Base-by-base conservation (phyloP, 2,888 invertebrate genomes). In the Pollenia labialis region DNA sequence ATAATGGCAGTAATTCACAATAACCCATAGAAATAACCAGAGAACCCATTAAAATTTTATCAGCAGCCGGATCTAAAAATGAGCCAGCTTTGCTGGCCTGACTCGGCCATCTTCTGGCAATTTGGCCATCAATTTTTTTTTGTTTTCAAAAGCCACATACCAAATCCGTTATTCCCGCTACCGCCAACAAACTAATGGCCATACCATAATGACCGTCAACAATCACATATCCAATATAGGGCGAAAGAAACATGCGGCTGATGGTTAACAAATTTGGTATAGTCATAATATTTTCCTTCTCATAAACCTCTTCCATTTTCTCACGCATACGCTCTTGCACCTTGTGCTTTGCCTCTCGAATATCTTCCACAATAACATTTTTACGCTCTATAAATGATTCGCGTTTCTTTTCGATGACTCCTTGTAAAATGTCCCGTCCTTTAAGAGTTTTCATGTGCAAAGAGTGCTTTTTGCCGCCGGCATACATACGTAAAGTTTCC, bases 11-110 rank as follows among this genome's bases (percentile, higher is more conserved):
- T 76, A 99, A 94, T 88, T 96, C 95, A 83, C 97, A 96, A 93
- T 96, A 97, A 18, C 98, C 97, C 86, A 99, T 94, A 0, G 98
- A 95, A 72, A 99, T 94, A 90, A 98, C 98, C 79, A 99, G 94
- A 1, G 97, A 97, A 12, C 97, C 97, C 88, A 99, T 96, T 2
- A 99, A 94, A 52, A 99, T 94, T 94, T 99, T 99, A 93, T 99
- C 99, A 3, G 99, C 99, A 94, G 99, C 95, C 0, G 99, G 99
- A 93, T 99, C 99, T 16, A 99, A 93, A 91, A 99, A 98, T 83
- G 98, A 98, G 0, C 99, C 99, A 91, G 98, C 95, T 92, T 97
- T 97, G 44, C 99, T 97, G 40, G 97, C 96, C 93, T 99, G 99
- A 48, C 96, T 96, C 87, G 96, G 95, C 95, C 97, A 98, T 74